Conservation (phyloP, 2,888 invertebrate genomes). For the Diabrotica balteata region DNA sequence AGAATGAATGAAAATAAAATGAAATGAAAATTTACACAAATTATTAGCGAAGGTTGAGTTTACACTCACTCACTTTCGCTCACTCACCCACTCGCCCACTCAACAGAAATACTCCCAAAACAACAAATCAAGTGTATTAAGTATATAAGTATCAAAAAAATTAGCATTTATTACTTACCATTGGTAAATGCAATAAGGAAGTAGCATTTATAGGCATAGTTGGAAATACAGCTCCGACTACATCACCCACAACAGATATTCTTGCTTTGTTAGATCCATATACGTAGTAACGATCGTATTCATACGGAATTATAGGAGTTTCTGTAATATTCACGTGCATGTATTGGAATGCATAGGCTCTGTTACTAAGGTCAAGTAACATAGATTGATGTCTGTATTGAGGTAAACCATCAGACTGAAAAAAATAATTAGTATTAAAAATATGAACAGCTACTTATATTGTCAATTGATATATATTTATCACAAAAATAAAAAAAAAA, state of each 20-base stretch:
- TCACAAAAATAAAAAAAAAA: neutral
- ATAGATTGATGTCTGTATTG: slow-evolving; percentile 93
- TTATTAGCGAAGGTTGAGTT: too few species aligned
- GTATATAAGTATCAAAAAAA: too few species aligned
- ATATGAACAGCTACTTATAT: neutral
- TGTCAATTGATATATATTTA: too few species aligned
- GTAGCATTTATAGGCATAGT: slow-evolving; percentile 91
- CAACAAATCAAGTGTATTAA: too few species aligned
- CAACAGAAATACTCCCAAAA: too few species aligned
- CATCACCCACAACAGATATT: slow-evolving; percentile 87
- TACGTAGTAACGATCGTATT: slow-evolving; percentile 86
- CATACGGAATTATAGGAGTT: slow-evolving; percentile 90
- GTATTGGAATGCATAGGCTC: slow-evolving; percentile 91
- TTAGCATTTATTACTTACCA: slow-evolving; percentile 58
- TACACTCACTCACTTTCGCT: too few species aligned
- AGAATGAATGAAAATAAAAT: too few species aligned
- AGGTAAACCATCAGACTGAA: slow-evolving; percentile 85
- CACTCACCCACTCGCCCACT: too few species aligned
- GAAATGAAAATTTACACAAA: too few species aligned
- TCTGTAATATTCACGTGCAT: slow-evolving; percentile 96
- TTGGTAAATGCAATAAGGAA: slow-evolving; percentile 79
- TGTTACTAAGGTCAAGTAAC: slow-evolving; percentile 88
- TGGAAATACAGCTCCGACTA: slow-evolving; percentile 91
- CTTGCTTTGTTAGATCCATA: slow-evolving; percentile 89
- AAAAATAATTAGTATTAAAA: slow-evolving; percentile 24